A percentile compares a stretch with the other conserved stretches of the same genome.
Evolutionary conservation across 1,140 invertebrate species (phyloP).

Genomic region (Drosophila varians): DNA sequence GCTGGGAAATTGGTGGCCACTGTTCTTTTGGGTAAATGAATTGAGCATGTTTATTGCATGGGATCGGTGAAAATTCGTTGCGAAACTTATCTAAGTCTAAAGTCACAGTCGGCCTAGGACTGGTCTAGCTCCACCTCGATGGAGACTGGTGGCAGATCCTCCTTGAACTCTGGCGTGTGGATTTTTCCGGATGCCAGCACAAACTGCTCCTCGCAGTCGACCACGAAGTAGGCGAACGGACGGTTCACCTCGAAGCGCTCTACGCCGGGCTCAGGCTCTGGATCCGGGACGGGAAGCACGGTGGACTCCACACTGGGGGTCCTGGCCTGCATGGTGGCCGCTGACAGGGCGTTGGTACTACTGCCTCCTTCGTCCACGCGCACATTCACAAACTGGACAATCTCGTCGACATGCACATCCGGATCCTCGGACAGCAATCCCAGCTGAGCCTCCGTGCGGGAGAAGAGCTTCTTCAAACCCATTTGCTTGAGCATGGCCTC

Average conservation of each 20-base stretch:
- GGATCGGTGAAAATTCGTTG: slow-evolving; percentile 75
- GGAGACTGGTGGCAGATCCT: slow-evolving; percentile 62
- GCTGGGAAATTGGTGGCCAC: slow-evolving; percentile 1
- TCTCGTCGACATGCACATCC: slow-evolving; percentile 86
- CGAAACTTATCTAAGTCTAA: slow-evolving; percentile 62
- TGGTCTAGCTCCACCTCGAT: slow-evolving; percentile 74
- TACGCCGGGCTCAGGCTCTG: slow-evolving; percentile 65
- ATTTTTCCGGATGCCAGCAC: slow-evolving; percentile 87
- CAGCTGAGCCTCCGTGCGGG: slow-evolving; percentile 85
- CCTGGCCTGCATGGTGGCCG: slow-evolving; percentile 50
- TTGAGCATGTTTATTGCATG: slow-evolving; percentile 49
- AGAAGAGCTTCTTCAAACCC: slow-evolving; percentile 86
- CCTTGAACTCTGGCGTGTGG: slow-evolving; percentile 82
- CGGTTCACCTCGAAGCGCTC: slow-evolving; percentile 86
- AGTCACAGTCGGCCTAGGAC: slow-evolving; percentile 32
- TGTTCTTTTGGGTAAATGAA: slow-evolving; percentile 50
- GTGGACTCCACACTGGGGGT: slow-evolving; percentile 35
- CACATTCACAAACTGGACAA: slow-evolving; percentile 86
- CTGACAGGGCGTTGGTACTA: slow-evolving; percentile 64
- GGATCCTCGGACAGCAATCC: slow-evolving; percentile 84
- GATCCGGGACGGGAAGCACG: slow-evolving; percentile 52
- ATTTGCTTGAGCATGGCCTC: slow-evolving; percentile 82
- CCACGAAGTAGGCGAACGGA: slow-evolving; percentile 88
- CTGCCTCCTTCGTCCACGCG: slow-evolving; percentile 85
- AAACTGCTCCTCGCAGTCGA: slow-evolving; percentile 86